Base-by-base conservation (phyloP, 2,888 invertebrate genomes). In the Polyommatus icarus region DNA sequence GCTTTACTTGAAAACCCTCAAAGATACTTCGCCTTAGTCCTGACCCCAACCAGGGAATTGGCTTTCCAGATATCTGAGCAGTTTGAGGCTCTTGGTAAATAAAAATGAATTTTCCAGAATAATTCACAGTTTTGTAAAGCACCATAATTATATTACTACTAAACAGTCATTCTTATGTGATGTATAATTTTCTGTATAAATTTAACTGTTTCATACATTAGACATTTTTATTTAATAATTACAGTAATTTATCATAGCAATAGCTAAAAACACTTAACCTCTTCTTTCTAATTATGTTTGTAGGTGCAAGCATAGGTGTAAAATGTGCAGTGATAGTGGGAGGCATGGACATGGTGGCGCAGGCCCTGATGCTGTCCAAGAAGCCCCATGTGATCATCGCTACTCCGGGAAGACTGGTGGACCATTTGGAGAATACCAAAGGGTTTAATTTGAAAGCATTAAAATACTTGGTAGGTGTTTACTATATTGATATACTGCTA, bases 1-100 rank as follows among this genome's bases (percentile, higher is more conserved):
- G 95, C 97, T 0, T 91, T 99, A 20, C 91, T 99, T 71, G 97
- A 98, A 82, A 97, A 96, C 85, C 99, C 99, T 0, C 99, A 99
- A 87, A 95, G 99, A 87, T 97, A 99, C 86, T 99, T 98, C 91
- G 98, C 98, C 0, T 92, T 99, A 0, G 95, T 99, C 82, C 90
- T 99, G 76, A 99, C 99, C 20, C 99, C 99, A 0, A 99, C 99
- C 0, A 95, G 99, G 90, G 99, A 99, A 91, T 94, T 99, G 84
- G 99, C 99, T 3, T 99, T 99, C 89, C 99, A 99, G 91, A 99
- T 99, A 86, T 97, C 98, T 0, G 99, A 99, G 91, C 99, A 99
- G 87, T 98, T 99, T 94, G 98, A 99, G 89, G 99, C 99, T 3
- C 94, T 99, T 80, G 99, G 97, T 97, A 91, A 93, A 90, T 20